phyloP scores from a whole-genome alignment of 2,113 vertebrate species.

The Calidris pugnax region DNA sequence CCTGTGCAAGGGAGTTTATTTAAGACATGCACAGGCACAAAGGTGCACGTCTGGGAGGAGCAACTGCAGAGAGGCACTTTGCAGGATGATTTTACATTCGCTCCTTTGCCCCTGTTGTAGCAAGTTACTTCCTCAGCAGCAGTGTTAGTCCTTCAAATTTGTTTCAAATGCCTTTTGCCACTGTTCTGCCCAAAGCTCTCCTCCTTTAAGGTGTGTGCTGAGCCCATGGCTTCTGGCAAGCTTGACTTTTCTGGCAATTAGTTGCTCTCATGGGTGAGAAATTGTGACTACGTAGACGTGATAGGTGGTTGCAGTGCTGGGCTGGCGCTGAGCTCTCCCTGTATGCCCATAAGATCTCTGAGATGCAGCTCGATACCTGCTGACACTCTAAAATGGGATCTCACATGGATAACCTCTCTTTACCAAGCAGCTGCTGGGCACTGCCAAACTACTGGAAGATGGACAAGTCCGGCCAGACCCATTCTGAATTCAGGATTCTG shows the following conservation, averaged over 20 bases:
- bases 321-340: neutral
- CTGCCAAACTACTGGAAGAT: neutral
- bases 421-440: neutral
- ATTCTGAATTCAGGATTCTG: neutral
- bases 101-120: neutral
- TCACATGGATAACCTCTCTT: neutral
- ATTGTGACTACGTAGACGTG: neutral
- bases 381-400: neutral
- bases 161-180: neutral
- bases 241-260: neutral
- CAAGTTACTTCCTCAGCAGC: neutral
- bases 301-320: neutral
- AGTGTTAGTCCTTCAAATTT: neutral
- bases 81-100: neutral
- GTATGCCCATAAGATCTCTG: neutral
- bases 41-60: neutral
- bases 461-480: neutral
- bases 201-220: neutral
- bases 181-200: neutral
- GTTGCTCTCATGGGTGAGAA: neutral
- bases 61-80: neutral
- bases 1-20: neutral
- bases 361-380: fast-evolving
- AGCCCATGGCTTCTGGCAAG: neutral
- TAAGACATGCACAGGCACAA: neutral